phyloP scores from a whole-genome alignment of 1,140 invertebrate species.

The Holcopasites calliopsidis region DNA sequence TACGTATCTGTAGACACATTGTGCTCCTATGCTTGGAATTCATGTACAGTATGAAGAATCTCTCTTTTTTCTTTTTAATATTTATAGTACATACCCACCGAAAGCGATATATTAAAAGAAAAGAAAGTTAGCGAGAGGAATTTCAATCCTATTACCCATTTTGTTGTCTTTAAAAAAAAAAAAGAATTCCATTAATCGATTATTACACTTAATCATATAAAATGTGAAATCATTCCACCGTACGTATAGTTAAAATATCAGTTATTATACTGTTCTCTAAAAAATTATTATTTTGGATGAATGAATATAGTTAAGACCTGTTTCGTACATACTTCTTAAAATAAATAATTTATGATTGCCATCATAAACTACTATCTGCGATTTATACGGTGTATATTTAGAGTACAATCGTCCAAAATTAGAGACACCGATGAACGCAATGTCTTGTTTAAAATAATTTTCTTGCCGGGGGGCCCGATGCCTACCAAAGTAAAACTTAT shows the following conservation, averaged over 20 bases:
- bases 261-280: neutral
- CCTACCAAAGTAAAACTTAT: constrained; percentile 59
- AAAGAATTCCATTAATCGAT: neutral
- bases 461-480: constrained; percentile 39
- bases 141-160: neutral
- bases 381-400: constrained; percentile 34
- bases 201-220: constrained; percentile 3
- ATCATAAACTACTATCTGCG: constrained; percentile 34
- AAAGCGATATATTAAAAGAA: neutral
- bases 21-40: constrained; percentile 24
- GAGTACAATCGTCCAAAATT: constrained; percentile 53
- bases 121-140: constrained; percentile 2
- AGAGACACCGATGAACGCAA: constrained; percentile 57
- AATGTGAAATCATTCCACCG: neutral
- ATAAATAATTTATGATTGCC: constrained; percentile 51
- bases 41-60: constrained; percentile 23
- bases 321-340: constrained; percentile 38
- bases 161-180: neutral
- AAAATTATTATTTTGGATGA: constrained; percentile 28
- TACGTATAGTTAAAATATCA: neutral
- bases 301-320: constrained; percentile 4
- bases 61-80: neutral
- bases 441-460: constrained; percentile 52
- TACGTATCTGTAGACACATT: neutral
- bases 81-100: neutral